These are phyloP conservation scores for Diplosoma virens DNA, from an alignment of 23 tunicate species.

Conservation along the genomic window DNA sequence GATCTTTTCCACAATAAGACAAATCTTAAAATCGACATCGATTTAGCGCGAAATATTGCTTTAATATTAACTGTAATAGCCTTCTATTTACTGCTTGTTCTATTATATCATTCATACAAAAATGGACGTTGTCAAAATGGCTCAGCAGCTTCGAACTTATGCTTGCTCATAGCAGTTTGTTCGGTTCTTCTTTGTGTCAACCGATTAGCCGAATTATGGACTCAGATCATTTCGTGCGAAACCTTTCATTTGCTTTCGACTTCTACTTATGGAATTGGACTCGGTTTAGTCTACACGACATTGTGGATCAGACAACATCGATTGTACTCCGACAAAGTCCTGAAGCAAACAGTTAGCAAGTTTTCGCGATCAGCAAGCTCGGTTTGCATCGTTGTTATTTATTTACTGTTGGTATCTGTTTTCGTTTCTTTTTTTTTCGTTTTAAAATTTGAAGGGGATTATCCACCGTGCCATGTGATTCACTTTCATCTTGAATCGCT, in stretches of 20 bases:
- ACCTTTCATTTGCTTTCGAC: not conserved
- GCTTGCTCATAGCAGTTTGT: conserved; percentile 7
- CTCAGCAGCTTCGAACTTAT: not conserved
- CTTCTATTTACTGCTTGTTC: too few species aligned
- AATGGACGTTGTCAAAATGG: not conserved
- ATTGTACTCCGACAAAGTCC: conserved; percentile 23
- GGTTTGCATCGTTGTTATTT: conserved; percentile 5
- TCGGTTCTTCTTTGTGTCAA: not conserved
- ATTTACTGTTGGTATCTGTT: not conserved
- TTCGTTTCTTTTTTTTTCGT: not conserved
- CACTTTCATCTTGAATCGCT: not conserved
- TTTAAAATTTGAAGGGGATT: not conserved
- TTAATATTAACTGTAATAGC: too few species aligned
- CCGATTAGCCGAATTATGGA: conserved; percentile 12
- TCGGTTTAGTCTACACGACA: conserved; percentile 9
- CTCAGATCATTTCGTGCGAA: not conserved
- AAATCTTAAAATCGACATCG: too few species aligned
- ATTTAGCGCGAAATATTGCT: too few species aligned
- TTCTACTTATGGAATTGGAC: conserved; percentile 7
- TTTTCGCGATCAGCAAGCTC: not conserved
- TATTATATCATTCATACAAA: not conserved
- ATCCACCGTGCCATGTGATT: conserved; percentile 10
- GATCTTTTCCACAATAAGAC: too few species aligned
- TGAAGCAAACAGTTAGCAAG: conserved; percentile 1
- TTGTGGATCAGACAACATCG: conserved; percentile 11